Evolutionary conservation across 2,113 vertebrate genomes (phyloP).

Genomic region (Varanus komodoensis): DNA sequence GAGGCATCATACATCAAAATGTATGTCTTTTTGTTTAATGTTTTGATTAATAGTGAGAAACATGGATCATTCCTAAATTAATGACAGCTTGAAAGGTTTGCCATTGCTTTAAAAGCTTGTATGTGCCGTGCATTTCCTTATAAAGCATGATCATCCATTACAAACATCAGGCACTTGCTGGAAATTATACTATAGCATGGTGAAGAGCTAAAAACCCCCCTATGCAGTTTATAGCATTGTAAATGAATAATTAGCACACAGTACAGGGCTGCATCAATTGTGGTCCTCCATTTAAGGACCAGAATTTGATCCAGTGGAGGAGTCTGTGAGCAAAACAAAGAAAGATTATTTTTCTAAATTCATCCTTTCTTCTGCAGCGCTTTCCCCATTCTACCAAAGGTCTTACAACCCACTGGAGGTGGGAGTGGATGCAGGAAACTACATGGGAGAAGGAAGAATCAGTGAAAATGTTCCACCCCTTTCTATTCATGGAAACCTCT

Average conservation of each 20-base stretch:
- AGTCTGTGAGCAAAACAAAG: neutral
- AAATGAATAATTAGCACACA: neutral
- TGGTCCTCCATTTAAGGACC: neutral
- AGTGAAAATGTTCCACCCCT: neutral
- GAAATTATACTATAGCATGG: neutral
- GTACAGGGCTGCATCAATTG: neutral
- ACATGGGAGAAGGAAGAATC: neutral
- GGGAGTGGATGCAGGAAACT: neutral
- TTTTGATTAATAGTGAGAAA: neutral
- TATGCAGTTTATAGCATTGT: neutral
- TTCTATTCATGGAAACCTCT: neutral
- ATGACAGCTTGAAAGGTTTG: neutral
- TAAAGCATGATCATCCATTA: neutral
- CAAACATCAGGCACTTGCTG: neutral
- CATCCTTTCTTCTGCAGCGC: neutral
- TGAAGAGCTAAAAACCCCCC: neutral
- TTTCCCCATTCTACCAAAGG: neutral
- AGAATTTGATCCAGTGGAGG: neutral
- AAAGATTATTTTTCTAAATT: neutral
- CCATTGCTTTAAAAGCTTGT: neutral
- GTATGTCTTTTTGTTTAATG: neutral
- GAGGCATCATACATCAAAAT: neutral
- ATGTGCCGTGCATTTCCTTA: neutral
- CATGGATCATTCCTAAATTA: neutral
- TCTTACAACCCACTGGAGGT: neutral